Evolutionary conservation across 2,797 vertebrate species (phyloP), one percentile per base, ranked within the genome.

Genomic region (Phataginus tetradactyla): DNA sequence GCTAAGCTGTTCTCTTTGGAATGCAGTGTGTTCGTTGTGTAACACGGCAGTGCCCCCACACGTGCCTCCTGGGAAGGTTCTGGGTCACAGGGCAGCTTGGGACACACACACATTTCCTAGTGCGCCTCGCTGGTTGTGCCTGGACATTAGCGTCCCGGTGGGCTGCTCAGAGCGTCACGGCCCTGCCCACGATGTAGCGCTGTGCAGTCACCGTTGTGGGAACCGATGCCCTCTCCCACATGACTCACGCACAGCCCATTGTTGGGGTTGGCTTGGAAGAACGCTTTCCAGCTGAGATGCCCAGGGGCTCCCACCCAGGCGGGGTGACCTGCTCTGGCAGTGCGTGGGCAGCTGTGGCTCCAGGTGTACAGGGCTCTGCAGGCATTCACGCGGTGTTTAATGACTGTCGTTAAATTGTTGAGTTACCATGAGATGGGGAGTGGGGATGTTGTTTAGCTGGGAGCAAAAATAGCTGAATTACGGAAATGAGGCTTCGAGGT

Each of bases 1-100:
- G 11, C 4, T 4, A 32, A 27, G 20, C 34, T 23, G 8, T 23
- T 63, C 34, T 14, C 42, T 37, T 21, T 1, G 8, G 15, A 27
- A 4, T 1, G 0, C 20, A 6, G 23, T 2, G 0, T 1, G 1
- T 21, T 4, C 3, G 17, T 1, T 34, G 8, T 11, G 1, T 0
- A 5, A 18, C 8, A 2, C 39, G 21, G 15, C 32, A 64, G 0
- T 0, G 14, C 10, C 14, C 55, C 75, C 49, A 4, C 21, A 8
- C 57, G 9, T 0, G 25, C 13, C 69, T 14, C 11, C 23, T 1
- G 14, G 0, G 6, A 7, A 37, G 64, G 77, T 11, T 23, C 63
- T 37, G 64, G 29, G 29, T 57, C 39, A 6, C 14, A 0, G 21
- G 86, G 15, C 39, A 17, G 49, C 55, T 23, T 27, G 4, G 57